Percentiles rank a stretch among this genome's conserved stretches.
Evolutionary conservation across 2,888 invertebrate species (phyloP).

Genomic region (Alviniconcha strummeri): DNA sequence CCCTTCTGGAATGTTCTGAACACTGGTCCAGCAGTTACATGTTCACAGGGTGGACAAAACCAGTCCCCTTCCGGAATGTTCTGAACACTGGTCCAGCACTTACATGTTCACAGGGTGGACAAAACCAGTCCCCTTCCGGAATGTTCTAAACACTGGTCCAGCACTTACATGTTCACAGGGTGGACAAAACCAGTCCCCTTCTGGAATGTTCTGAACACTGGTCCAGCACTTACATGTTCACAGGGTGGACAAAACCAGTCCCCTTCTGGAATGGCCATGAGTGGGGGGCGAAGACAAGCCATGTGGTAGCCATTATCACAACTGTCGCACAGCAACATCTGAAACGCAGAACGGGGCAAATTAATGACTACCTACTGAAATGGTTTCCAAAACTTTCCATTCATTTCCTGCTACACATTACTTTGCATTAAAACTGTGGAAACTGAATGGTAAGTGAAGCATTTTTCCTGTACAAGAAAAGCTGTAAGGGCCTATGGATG

Average conservation of each 20-base stretch:
- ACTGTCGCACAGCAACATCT: constrained; percentile 94
- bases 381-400: too few relatives aligned
- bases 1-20: constrained; percentile 87
- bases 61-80: constrained; percentile 96
- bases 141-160: constrained; percentile 74
- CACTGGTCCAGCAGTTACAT: constrained; percentile 69
- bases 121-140: constrained; percentile 98
- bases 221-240: constrained; percentile 84
- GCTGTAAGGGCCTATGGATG: too few relatives aligned
- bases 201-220: constrained; percentile 81
- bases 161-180: constrained; percentile 92
- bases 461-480: too few relatives aligned
- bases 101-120: constrained; percentile 94
- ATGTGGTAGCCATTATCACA: constrained; percentile 98
- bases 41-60: constrained; percentile 98
- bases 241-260: constrained; percentile 99
- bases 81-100: too few relatives aligned
- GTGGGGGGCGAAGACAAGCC: constrained; percentile 92
- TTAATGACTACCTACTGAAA: too few relatives aligned
- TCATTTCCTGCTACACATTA: too few relatives aligned
- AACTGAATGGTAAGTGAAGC: too few relatives aligned
- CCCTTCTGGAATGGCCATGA: constrained; percentile 95
- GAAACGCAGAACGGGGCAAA: constrained; percentile 36
- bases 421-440: too few relatives aligned
- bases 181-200: constrained; percentile 98